These are phyloP conservation scores for Tautogolabrus adspersus DNA, from an alignment of 2,113 vertebrate genomes.

Conservation along the genomic window DNA sequence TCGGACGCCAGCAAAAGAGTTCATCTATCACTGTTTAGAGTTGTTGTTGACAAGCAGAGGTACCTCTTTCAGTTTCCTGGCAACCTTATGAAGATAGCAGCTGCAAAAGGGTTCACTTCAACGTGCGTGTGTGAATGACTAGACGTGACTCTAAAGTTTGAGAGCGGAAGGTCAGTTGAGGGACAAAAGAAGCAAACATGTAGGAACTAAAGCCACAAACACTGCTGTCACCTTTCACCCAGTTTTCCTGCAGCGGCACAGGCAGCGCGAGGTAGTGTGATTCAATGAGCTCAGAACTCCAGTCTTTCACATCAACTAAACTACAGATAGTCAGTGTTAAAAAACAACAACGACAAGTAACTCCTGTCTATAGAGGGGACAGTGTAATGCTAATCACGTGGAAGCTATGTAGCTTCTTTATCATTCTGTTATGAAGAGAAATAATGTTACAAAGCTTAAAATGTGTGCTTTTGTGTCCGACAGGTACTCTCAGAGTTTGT, in stretches of 20 bases:
- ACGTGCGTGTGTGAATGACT: background rate
- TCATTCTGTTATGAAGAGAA: background rate
- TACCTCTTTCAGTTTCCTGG: background rate
- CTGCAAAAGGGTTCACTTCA: background rate
- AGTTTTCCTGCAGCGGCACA: slow-evolving; percentile 39
- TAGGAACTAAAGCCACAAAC: background rate
- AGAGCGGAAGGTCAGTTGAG: slow-evolving; percentile 55
- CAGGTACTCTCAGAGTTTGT: slow-evolving; percentile 91
- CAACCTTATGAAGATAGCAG: background rate
- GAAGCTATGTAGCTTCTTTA: background rate
- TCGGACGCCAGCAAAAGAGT: background rate
- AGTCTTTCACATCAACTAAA: background rate
- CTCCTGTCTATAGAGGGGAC: background rate
- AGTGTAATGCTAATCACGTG: background rate
- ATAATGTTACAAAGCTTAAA: no score
- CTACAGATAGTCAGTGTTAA: background rate
- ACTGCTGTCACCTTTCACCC: slow-evolving; percentile 68
- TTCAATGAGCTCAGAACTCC: slow-evolving; percentile 20
- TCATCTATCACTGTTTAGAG: background rate
- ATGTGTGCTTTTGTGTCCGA: slow-evolving; percentile 30
- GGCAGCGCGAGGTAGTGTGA: background rate
- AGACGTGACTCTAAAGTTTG: background rate
- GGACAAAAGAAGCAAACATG: slow-evolving; percentile 14
- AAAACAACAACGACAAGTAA: background rate
- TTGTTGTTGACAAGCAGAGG: background rate